These are phyloP conservation scores for Cliona cf. orientalis DNA, from an alignment of 37 sponge, comb jelly and placozoan genomes.

Conservation along the genomic window DNA sequence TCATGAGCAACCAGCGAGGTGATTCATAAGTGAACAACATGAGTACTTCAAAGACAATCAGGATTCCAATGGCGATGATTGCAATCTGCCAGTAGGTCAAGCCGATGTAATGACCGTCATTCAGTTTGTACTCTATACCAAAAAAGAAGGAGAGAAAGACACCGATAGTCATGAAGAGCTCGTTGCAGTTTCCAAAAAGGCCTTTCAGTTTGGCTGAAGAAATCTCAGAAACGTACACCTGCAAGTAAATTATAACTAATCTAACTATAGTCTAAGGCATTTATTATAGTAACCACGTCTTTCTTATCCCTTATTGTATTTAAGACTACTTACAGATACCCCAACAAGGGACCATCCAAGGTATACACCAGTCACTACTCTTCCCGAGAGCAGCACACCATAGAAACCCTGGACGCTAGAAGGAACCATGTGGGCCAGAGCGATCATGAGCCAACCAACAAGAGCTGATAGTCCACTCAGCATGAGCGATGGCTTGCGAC, in stretches of 20 bases:
- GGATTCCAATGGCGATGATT: slow-evolving; percentile 41
- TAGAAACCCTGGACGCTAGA: slow-evolving; percentile 12
- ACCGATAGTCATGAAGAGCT: slow-evolving; percentile 79
- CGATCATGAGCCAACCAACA: slow-evolving; percentile 64
- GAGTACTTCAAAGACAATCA: slow-evolving; percentile 47
- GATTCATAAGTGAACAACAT: slow-evolving; percentile 76
- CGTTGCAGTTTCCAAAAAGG: slow-evolving; percentile 71
- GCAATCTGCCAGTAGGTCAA: slow-evolving; percentile 54
- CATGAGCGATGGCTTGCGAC: slow-evolving; percentile 54
- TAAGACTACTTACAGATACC: slow-evolving; percentile 65
- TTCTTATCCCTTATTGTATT: no score
- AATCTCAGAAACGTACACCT: slow-evolving; percentile 87
- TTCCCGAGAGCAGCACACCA: slow-evolving; percentile 37
- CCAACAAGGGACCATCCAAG: slow-evolving; percentile 53
- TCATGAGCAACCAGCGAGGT: slow-evolving; percentile 69
- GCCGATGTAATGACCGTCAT: background rate
- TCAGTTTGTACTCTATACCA: slow-evolving; percentile 8
- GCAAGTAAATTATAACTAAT: slow-evolving; percentile 5
- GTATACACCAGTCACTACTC: slow-evolving; percentile 67
- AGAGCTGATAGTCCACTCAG: slow-evolving; percentile 24
- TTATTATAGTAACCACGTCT: no score
- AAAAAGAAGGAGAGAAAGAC: slow-evolving; percentile 60
- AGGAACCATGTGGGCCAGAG: background rate
- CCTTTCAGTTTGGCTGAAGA: slow-evolving; percentile 65
- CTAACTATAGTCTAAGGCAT: no score